Evolutionary conservation across 2,797 vertebrate genomes (phyloP).

Genomic region (Philypnodon macrostomus): DNA sequence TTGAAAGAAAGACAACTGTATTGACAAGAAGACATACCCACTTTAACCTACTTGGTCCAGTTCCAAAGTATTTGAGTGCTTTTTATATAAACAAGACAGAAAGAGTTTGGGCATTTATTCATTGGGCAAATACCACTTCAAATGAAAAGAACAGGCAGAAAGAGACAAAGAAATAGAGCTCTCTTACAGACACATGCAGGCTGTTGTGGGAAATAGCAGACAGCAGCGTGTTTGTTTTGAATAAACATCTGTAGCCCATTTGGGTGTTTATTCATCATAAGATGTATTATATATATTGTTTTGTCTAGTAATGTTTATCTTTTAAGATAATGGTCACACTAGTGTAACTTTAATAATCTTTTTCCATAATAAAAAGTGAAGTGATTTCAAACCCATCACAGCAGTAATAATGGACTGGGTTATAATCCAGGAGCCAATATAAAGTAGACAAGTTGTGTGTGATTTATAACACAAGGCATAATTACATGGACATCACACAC

Average conservation of each 20-base stretch:
- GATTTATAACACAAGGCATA: conserved; percentile 1
- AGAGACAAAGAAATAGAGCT: conserved; percentile 50
- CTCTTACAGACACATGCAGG: conserved; percentile 72
- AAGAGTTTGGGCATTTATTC: conserved; percentile 81
- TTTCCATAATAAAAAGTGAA: conserved; percentile 13
- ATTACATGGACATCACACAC: not conserved
- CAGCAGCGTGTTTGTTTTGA: conserved; percentile 8
- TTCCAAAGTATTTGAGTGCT: conserved; percentile 84
- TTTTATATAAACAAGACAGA: conserved; percentile 84
- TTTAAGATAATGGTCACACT: conserved; percentile 18
- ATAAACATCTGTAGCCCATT: conserved; percentile 20
- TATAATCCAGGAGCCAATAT: conserved; percentile 25
- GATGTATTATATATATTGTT: conserved; percentile 14
- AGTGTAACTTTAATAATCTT: conserved; percentile 22
- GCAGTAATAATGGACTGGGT: conserved; percentile 18
- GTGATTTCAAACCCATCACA: conserved; percentile 27
- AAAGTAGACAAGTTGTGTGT: conserved; percentile 13
- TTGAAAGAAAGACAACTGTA: conserved; percentile 76
- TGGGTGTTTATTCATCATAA: conserved; percentile 24
- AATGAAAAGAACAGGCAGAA: conserved; percentile 69
- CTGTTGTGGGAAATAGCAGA: conserved; percentile 51
- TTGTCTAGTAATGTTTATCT: conserved; percentile 20
- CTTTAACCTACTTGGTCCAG: conserved; percentile 83
- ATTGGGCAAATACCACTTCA: conserved; percentile 70
- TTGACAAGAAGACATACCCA: conserved; percentile 83